These are phyloP conservation scores for Calameuta idolon DNA, from an alignment of 2,888 invertebrate genomes.

Conservation along the genomic window DNA sequence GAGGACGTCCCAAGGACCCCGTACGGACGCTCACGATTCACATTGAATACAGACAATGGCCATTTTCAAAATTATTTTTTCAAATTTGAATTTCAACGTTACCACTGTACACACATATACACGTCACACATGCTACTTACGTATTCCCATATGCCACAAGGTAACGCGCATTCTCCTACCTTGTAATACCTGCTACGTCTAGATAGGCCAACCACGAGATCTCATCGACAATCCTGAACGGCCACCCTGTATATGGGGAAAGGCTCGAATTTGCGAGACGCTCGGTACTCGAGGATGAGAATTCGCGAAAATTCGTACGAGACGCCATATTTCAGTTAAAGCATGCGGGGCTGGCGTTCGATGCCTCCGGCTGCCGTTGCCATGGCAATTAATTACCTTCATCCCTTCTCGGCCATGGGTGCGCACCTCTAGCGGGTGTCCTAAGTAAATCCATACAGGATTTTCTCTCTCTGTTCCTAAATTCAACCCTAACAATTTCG, in stretches of 20 bases:
- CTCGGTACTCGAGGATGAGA: background rate
- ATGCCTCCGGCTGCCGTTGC: constrained; percentile 61
- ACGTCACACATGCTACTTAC: no score
- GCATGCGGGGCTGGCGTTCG: constrained; percentile 61
- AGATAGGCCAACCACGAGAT: no score
- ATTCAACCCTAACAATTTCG: background rate
- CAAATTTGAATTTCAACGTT: background rate
- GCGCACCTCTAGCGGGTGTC: constrained; percentile 60
- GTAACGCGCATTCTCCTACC: no score
- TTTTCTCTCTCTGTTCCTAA: constrained; percentile 18
- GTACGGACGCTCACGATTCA: background rate
- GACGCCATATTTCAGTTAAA: constrained; percentile 67
- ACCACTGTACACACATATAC: no score
- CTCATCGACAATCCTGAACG: no score
- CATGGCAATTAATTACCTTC: constrained; percentile 67
- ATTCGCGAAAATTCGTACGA: constrained; percentile 57
- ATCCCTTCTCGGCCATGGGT: constrained; percentile 58
- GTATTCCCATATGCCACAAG: no score
- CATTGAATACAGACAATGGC: no score
- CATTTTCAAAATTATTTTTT: background rate
- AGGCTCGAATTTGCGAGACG: no score
- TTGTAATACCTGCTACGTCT: no score
- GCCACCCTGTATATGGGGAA: no score
- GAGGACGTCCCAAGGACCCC: background rate
- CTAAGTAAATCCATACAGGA: constrained; percentile 29